Conservation (phyloP, 2,888 invertebrate species). For the Eucera pruinosa region DNA sequence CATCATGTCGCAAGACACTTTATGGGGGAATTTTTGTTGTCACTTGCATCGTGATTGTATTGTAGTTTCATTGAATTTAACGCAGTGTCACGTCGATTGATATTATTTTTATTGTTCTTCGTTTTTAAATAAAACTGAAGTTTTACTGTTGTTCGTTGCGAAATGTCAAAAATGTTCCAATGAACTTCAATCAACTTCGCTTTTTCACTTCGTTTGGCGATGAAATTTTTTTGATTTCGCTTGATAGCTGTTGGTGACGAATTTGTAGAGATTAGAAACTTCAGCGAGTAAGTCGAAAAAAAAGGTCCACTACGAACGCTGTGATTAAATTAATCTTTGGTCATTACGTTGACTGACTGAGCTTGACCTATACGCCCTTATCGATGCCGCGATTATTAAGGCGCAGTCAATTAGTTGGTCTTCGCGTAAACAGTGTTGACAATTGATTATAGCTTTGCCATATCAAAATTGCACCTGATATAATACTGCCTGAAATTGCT, state of each 20-base stretch:
- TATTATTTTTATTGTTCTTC: neutral
- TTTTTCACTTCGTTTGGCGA: neutral
- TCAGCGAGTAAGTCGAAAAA: conserved; percentile 5
- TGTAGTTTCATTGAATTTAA: neutral
- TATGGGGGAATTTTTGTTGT: neutral
- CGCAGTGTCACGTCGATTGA: no score
- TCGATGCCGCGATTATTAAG: conserved; percentile 50
- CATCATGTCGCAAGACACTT: neutral
- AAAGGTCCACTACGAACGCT: conserved; percentile 25
- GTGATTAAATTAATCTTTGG: conserved; percentile 60
- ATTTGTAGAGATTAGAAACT: neutral
- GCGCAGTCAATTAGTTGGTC: conserved; percentile 4
- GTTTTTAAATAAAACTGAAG: neutral
- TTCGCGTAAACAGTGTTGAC: conserved; percentile 10
- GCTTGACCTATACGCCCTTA: conserved; percentile 56
- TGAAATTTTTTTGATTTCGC: neutral
- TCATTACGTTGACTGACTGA: conserved; percentile 46
- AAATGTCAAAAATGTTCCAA: neutral
- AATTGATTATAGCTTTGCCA: conserved; percentile 22
- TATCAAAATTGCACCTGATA: conserved; percentile 22
- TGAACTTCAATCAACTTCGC: no score
- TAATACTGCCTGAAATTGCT: conserved; percentile 3
- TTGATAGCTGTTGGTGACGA: neutral
- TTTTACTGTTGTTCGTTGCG: neutral
- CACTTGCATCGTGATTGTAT: neutral